A percentile compares a stretch with the other conserved stretches of the same genome.
Evolutionary conservation across 2,888 invertebrate species (phyloP).

Genomic region (Chloroclystis v-ata): DNA sequence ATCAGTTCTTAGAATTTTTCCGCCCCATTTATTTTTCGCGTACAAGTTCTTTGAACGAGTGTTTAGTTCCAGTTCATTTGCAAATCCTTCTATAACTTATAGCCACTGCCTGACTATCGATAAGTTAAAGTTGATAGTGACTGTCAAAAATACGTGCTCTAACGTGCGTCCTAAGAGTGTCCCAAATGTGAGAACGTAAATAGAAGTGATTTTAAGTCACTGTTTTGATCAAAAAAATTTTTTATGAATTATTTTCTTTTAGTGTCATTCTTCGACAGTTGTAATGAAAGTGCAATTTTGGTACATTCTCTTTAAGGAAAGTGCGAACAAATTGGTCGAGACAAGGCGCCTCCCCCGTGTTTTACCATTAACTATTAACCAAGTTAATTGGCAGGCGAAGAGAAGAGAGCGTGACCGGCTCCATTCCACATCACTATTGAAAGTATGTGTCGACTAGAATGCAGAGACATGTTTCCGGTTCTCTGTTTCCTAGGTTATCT

Average conservation of each 20-base stretch:
- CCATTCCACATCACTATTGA: constrained; percentile 29
- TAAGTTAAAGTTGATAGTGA: no score
- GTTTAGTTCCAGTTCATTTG: constrained; percentile 26
- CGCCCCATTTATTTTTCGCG: constrained; percentile 41
- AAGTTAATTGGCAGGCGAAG: constrained; percentile 49
- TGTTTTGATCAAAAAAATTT: no score
- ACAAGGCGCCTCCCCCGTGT: constrained; percentile 15
- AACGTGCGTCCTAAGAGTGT: no score
- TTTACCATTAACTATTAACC: constrained; percentile 40
- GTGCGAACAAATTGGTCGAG: constrained; percentile 8
- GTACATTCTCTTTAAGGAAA: neutral
- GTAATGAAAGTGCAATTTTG: neutral
- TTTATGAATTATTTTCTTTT: no score
- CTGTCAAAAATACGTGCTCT: no score
- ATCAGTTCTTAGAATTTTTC: constrained; percentile 41
- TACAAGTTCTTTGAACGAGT: constrained; percentile 35
- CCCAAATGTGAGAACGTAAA: no score
- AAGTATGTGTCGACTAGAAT: constrained; percentile 21
- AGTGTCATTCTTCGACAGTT: no score
- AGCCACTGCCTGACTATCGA: neutral
- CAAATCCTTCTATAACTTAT: neutral
- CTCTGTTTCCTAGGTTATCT: neutral
- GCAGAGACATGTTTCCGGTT: neutral
- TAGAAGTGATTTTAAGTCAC: no score
- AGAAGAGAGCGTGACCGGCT: constrained; percentile 57